Percentiles rank a stretch among this genome's conserved stretches.
These are phyloP conservation scores for Dioctria linearis DNA, from an alignment of 2,888 invertebrate species.

Conservation along the genomic window DNA sequence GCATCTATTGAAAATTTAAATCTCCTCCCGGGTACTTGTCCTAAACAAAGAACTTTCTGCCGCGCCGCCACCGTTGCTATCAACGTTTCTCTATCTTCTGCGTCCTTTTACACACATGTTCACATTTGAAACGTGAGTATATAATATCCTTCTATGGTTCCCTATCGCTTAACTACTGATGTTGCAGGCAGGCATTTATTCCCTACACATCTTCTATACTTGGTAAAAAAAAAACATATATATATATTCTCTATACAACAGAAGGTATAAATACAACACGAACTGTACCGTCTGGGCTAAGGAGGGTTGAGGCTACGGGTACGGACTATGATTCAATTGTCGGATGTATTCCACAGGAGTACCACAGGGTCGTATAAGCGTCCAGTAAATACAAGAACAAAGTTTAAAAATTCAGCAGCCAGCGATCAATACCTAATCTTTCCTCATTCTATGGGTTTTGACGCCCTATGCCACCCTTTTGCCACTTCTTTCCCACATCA, in stretches of 20 bases:
- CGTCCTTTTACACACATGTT: conserved; percentile 40
- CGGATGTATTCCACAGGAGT: conserved; percentile 14
- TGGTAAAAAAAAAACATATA: neutral
- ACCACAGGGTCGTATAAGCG: neutral
- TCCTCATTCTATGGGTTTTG: neutral
- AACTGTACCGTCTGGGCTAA: conserved; percentile 30
- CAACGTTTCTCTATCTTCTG: neutral
- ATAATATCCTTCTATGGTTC: conserved; percentile 1
- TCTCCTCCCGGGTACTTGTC: conserved; percentile 6
- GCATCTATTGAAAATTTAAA: conserved; percentile 37
- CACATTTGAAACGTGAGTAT: conserved; percentile 25
- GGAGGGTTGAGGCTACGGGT: too few species aligned
- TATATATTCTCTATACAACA: conserved; percentile 10
- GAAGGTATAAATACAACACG: neutral
- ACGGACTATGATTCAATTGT: conserved; percentile 20
- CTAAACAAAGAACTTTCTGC: conserved; percentile 34
- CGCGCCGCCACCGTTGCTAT: neutral
- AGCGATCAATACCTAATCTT: conserved; percentile 50
- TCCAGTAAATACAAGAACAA: neutral
- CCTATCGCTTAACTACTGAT: neutral
- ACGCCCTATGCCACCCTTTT: neutral
- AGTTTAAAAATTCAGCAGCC: conserved; percentile 45
- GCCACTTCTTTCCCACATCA: neutral
- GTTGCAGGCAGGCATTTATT: conserved; percentile 19
- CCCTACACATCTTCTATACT: conserved; percentile 24